phyloP scores from a whole-genome alignment of 2,113 vertebrate genomes.

The Psammodynastes pulverulentus region DNA sequence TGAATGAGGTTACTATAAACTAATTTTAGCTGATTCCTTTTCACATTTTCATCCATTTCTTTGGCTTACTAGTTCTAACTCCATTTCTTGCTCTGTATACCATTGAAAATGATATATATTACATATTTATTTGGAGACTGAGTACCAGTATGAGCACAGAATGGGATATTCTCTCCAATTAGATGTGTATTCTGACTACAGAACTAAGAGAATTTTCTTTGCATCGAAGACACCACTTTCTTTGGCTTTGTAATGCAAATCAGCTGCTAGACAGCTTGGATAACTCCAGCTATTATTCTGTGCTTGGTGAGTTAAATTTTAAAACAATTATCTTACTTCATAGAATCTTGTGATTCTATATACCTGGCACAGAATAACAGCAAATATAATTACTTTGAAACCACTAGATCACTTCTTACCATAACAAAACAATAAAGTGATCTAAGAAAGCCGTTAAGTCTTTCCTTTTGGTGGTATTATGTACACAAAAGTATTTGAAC shows the following conservation, averaged over 20 bases:
- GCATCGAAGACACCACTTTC: neutral
- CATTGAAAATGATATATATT: neutral
- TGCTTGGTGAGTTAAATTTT: neutral
- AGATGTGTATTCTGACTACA: neutral
- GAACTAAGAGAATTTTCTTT: neutral
- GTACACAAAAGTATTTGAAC: neutral
- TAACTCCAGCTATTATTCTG: neutral
- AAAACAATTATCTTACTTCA: neutral
- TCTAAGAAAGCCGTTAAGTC: neutral
- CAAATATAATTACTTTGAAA: neutral
- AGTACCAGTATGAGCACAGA: neutral
- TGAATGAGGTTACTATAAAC: neutral
- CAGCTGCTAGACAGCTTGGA: neutral
- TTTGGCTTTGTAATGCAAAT: neutral
- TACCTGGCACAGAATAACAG: neutral
- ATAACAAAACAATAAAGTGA: too few relatives aligned
- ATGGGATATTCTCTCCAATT: neutral
- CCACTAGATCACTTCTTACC: neutral
- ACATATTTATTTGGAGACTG: neutral
- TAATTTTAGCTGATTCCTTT: neutral
- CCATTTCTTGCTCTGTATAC: neutral
- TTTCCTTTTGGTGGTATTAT: neutral
- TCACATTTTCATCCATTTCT: neutral
- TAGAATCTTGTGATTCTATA: neutral
- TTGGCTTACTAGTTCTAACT: neutral